A percentile compares a stretch with the other conserved stretches of the same genome.
These are phyloP conservation scores for Delphinapterus leucas DNA, from an alignment of 2,113 vertebrate genomes.

Conservation along the genomic window DNA sequence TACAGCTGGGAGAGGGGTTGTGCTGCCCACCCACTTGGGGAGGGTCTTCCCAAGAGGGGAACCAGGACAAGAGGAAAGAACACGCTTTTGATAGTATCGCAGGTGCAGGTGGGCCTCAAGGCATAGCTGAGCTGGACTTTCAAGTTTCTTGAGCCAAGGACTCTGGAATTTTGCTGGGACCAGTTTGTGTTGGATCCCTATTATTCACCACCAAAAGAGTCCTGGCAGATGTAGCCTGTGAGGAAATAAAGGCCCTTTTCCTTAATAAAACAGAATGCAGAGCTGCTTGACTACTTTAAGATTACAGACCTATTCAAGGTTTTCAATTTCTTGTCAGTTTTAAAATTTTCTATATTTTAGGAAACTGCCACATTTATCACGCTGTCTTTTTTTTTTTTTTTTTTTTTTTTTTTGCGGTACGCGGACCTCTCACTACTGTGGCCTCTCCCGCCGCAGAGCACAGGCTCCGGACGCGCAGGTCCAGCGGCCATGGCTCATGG, in stretches of 20 bases:
- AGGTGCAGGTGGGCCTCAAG: not conserved
- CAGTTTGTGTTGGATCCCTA: not conserved
- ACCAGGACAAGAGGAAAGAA: not conserved
- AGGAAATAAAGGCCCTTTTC: not conserved
- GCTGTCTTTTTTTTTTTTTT: not conserved
- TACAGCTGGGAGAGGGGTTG: not conserved
- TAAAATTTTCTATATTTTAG: not conserved
- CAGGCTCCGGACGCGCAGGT: too few relatives aligned
- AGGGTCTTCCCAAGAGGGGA: not conserved
- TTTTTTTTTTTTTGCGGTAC: too few relatives aligned
- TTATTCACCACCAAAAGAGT: not conserved
- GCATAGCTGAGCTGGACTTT: not conserved
- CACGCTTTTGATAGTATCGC: not conserved
- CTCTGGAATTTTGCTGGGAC: not conserved
- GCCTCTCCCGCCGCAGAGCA: too few relatives aligned
- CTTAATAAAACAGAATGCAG: not conserved
- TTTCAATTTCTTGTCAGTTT: not conserved
- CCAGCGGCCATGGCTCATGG: too few relatives aligned
- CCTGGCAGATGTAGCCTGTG: not conserved
- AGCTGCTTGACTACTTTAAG: not conserved
- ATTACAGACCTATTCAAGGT: not conserved
- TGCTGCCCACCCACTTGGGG: not conserved
- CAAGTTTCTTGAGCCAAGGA: not conserved
- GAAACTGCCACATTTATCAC: not conserved
- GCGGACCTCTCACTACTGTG: too few relatives aligned